Percentiles rank a stretch among this genome's conserved stretches.
Conservation (phyloP, 2,113 vertebrate genomes). For the Otolemur garnettii region DNA sequence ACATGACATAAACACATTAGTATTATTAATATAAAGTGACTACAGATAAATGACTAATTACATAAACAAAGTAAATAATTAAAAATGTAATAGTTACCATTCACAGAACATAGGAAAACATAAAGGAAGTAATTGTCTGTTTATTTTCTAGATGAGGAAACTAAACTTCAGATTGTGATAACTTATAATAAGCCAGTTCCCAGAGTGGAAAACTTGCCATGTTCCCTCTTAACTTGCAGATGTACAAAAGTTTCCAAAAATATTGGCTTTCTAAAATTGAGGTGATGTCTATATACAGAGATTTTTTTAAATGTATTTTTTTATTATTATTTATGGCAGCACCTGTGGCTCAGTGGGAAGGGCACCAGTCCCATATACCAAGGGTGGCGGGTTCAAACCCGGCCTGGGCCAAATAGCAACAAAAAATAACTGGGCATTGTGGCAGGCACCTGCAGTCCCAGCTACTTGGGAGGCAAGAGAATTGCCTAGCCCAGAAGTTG, state of each 20-base stretch:
- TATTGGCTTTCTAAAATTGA: slow-evolving; percentile 26
- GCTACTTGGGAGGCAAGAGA: too few relatives aligned
- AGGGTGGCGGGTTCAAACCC: too few relatives aligned
- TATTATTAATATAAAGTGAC: not conserved
- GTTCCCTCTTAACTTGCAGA: not conserved
- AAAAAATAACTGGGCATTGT: too few relatives aligned
- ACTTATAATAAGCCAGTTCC: not conserved
- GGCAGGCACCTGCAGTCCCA: too few relatives aligned
- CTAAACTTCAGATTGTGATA: not conserved
- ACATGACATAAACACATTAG: not conserved
- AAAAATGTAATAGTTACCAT: not conserved
- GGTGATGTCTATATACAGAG: not conserved
- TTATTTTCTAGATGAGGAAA: slow-evolving; percentile 11
- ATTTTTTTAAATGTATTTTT: not conserved
- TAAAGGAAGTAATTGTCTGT: not conserved
- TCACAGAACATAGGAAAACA: not conserved
- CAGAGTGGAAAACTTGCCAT: not conserved
- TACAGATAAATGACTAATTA: not conserved
- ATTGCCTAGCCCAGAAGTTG: too few relatives aligned
- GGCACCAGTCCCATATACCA: too few relatives aligned
- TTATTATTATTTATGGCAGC: too few relatives aligned
- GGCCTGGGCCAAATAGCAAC: too few relatives aligned
- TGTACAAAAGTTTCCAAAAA: not conserved
- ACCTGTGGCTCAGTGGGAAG: too few relatives aligned
- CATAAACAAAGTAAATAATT: not conserved